A percentile compares a stretch with the other conserved stretches of the same genome.
phyloP scores from a whole-genome alignment of 2,888 invertebrate genomes.

The Caenorhabditis becei region DNA sequence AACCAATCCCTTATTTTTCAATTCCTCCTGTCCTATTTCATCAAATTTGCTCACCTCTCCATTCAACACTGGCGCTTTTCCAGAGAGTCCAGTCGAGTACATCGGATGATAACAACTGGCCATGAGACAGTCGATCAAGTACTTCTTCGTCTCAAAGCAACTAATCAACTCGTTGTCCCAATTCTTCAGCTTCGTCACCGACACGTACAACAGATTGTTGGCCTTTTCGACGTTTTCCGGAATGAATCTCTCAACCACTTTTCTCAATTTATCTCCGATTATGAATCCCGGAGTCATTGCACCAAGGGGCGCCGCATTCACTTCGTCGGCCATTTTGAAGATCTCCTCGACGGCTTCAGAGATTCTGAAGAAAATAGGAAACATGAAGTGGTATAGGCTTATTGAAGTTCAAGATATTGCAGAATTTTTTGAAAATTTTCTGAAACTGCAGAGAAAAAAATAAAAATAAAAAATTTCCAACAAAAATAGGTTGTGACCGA shows the following conservation, averaged over 20 bases:
- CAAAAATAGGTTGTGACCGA: too few relatives aligned
- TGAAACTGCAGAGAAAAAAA: too few relatives aligned
- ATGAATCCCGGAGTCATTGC: slow-evolving; percentile 80
- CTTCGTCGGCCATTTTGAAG: slow-evolving; percentile 79
- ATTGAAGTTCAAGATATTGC: too few relatives aligned
- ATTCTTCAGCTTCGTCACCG: slow-evolving; percentile 55
- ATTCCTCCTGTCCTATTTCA: neutral
- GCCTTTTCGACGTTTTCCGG: slow-evolving; percentile 72
- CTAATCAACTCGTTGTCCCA: slow-evolving; percentile 74
- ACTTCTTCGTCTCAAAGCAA: slow-evolving; percentile 61
- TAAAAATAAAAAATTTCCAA: too few relatives aligned
- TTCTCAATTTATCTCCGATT: slow-evolving; percentile 71
- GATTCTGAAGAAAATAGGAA: slow-evolving; percentile 57
- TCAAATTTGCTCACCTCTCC: slow-evolving; percentile 81
- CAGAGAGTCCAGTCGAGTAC: slow-evolving; percentile 88
- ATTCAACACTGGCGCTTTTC: slow-evolving; percentile 87
- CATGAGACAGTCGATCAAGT: slow-evolving; percentile 81
- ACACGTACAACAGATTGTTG: slow-evolving; percentile 69
- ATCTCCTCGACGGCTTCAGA: slow-evolving; percentile 70
- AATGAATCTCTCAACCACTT: slow-evolving; percentile 70
- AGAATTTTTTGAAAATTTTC: too few relatives aligned
- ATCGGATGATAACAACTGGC: slow-evolving; percentile 92
- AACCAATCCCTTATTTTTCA: neutral
- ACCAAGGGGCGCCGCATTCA: slow-evolving; percentile 75
- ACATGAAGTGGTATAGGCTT: too few relatives aligned